Percentiles rank a stretch among this genome's conserved stretches.
Evolutionary conservation across 2,113 vertebrate genomes (phyloP).

Genomic region (Tupaia chinensis): DNA sequence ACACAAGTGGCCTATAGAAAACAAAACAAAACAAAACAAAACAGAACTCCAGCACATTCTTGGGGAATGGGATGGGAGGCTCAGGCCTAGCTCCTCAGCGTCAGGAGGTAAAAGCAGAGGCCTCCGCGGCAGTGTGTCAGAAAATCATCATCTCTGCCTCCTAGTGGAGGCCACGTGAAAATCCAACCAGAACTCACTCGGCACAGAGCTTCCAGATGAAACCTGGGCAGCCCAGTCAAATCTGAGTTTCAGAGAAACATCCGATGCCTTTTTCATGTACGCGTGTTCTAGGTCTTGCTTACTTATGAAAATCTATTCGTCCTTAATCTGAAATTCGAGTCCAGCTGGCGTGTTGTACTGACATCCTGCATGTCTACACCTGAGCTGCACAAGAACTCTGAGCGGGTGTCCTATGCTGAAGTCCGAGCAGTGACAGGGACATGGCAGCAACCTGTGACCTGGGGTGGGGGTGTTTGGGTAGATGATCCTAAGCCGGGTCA

Average conservation of each 20-base stretch:
- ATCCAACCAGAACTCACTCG: neutral
- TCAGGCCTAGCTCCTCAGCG: accelerated
- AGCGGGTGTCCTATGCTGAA: neutral
- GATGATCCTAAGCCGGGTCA: neutral
- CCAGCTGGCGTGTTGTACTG: neutral
- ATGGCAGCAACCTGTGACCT: neutral
- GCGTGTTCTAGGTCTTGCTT: neutral
- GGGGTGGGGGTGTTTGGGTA: neutral
- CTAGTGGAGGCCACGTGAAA: neutral
- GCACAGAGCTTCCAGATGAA: neutral
- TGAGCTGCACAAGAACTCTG: too few relatives aligned
- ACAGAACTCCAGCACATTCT: too few relatives aligned
- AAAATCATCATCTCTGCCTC: neutral
- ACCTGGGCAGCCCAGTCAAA: neutral
- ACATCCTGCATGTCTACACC: accelerated
- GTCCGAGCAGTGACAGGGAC: neutral
- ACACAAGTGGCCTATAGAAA: too few relatives aligned
- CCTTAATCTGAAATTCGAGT: neutral
- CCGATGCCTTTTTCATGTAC: neutral
- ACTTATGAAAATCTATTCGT: neutral
- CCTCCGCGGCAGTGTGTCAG: accelerated
- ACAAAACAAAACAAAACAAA: too few relatives aligned
- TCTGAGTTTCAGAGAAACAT: neutral
- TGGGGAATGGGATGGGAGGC: accelerated
- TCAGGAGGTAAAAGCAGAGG: accelerated